These are phyloP conservation scores for Osmerus mordax DNA, from an alignment of 2,113 vertebrate genomes.

Conservation along the genomic window DNA sequence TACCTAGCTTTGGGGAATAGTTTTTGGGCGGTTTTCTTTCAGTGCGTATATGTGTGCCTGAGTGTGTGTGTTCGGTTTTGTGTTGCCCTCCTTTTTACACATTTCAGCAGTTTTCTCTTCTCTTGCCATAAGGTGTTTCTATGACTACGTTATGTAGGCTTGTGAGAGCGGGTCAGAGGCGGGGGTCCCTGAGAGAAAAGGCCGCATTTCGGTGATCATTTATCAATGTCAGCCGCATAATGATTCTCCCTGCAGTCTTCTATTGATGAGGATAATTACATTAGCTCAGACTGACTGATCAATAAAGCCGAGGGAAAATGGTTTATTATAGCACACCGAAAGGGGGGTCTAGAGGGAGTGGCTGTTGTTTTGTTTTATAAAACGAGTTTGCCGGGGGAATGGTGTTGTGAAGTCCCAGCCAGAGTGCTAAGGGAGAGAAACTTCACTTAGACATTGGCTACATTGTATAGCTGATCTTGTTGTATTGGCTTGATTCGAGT, in stretches of 20 bases:
- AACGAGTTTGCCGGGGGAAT: conserved; percentile 38
- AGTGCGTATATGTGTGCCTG: conserved; percentile 4
- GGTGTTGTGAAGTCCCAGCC: conserved; percentile 6
- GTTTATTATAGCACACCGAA: conserved; percentile 87
- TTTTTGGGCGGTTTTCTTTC: conserved; percentile 21
- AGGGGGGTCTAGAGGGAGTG: conserved; percentile 55
- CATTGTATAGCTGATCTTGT: conserved; percentile 7
- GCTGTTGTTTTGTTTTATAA: conserved; percentile 34
- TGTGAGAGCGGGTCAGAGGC: conserved; percentile 83
- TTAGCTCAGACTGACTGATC: conserved; percentile 99
- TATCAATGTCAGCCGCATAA: conserved; percentile 99
- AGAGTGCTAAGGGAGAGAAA: conserved; percentile 22
- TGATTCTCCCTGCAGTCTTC: conserved; percentile 99
- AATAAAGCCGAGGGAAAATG: conserved; percentile 98
- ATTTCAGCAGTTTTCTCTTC: conserved; percentile 72
- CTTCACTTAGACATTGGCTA: conserved; percentile 17
- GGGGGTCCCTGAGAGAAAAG: conserved; percentile 91
- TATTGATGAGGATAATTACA: conserved; percentile 99
- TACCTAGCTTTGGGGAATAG: conserved; percentile 56
- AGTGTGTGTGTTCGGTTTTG: conserved; percentile 22
- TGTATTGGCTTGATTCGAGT: not conserved
- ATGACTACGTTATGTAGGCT: conserved; percentile 86
- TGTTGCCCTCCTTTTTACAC: conserved; percentile 44
- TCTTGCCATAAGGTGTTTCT: conserved; percentile 89
- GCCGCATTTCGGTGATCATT: conserved; percentile 98